Conservation (phyloP, 1,140 invertebrate genomes). For the Octopus sinensis region DNA sequence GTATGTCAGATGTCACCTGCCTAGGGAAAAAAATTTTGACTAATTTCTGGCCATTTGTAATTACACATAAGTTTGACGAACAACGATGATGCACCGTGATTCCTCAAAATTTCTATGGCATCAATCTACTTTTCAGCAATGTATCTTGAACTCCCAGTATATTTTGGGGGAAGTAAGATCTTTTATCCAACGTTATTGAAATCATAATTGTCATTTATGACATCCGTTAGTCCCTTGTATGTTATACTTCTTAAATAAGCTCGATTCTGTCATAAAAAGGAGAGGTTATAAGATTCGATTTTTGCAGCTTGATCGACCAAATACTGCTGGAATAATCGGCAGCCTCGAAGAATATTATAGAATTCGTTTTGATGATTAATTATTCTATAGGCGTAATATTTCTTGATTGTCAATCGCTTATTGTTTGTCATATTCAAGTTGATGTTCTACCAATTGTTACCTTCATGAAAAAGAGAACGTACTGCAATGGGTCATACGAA, state of each 20-base stretch:
- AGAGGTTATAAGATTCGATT: neutral
- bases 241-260: neutral
- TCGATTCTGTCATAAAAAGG: neutral
- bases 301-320: neutral
- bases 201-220: neutral
- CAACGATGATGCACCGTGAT: neutral
- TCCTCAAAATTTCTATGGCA: neutral
- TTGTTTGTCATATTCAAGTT: neutral
- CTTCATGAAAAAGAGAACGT: neutral
- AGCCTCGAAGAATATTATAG: too few relatives aligned
- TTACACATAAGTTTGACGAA: neutral
- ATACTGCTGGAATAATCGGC: neutral
- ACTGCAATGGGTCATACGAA: neutral
- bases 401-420: neutral
- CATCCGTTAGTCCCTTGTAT: neutral
- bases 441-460: neutral
- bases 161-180: neutral
- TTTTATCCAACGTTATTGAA: neutral
- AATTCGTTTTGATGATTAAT: neutral
- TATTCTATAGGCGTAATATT: neutral
- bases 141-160: neutral
- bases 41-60: neutral
- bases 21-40: neutral
- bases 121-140: neutral
- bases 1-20: neutral